Conservation (phyloP, 2,113 vertebrate species). For the Lycaon pictus region DNA sequence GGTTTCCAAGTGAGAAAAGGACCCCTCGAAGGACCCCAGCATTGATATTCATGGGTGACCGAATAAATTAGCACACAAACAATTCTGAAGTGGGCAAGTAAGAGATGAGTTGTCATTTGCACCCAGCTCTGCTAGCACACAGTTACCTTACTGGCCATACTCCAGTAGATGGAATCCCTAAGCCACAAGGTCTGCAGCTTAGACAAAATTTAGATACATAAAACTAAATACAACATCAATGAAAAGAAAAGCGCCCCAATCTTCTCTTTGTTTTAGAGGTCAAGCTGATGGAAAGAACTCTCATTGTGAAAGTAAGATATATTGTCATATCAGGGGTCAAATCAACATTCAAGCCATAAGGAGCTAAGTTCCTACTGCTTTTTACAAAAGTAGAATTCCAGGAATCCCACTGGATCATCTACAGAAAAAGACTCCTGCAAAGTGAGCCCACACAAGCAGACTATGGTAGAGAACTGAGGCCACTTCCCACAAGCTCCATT, state of each 20-base stretch:
- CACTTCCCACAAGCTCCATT: background rate
- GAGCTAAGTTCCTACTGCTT: background rate
- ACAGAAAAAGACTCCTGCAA: background rate
- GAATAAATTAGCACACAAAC: background rate
- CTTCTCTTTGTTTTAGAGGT: background rate
- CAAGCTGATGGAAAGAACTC: background rate
- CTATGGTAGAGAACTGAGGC: fast-evolving
- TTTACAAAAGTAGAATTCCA: background rate
- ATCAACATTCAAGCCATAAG: background rate
- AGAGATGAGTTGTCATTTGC: background rate
- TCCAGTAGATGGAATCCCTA: background rate
- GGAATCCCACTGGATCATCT: background rate
- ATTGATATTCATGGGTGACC: no score
- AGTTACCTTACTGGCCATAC: background rate
- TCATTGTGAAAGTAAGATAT: background rate
- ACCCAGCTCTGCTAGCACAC: background rate
- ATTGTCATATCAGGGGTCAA: background rate
- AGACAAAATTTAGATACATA: background rate
- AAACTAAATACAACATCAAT: background rate
- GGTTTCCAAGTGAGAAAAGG: background rate
- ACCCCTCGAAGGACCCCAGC: background rate
- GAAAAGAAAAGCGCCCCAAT: background rate
- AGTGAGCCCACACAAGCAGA: no score
- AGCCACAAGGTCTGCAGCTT: background rate
- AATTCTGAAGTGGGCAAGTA: background rate